Conservation (phyloP, 2,797 vertebrate genomes). For the Lepilemur ruficaudatus region DNA sequence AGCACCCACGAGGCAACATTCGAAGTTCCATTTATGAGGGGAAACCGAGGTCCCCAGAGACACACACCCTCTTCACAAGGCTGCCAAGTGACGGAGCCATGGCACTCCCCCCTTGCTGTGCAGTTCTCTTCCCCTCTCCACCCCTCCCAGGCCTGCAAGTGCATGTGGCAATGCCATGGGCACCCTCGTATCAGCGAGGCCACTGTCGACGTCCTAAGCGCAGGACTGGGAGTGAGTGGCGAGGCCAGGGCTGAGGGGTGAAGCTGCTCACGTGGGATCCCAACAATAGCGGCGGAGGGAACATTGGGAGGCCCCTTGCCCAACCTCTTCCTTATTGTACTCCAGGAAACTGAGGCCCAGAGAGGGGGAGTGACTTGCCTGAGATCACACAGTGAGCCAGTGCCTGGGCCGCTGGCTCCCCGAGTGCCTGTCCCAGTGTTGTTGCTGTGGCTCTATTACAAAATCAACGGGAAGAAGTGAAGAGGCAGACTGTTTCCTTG, state of each 20-base stretch:
- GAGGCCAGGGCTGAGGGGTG: not conserved
- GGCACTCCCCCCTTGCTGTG: not conserved
- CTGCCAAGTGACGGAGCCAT: not conserved
- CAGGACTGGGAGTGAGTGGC: not conserved
- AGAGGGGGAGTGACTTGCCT: not conserved
- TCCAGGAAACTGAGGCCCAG: not conserved
- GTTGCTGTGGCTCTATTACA: not conserved
- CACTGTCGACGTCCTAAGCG: not conserved
- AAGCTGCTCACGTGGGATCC: not conserved
- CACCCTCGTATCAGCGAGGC: not conserved
- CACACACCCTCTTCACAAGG: not conserved
- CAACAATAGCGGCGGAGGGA: not conserved
- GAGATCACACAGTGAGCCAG: not conserved
- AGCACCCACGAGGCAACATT: not conserved
- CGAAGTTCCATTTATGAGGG: not conserved
- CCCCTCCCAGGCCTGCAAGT: rapidly evolving
- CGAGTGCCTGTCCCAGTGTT: rapidly evolving
- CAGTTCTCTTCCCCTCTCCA: not conserved
- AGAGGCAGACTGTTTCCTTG: not conserved
- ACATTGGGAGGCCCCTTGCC: not conserved
- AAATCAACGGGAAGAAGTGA: not conserved
- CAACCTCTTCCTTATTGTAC: not conserved
- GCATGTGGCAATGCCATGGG: rapidly evolving
- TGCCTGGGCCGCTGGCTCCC: not conserved
- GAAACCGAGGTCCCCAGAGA: not conserved